Conservation (phyloP, 1,140 invertebrate genomes). For the Leptinotarsa texana region DNA sequence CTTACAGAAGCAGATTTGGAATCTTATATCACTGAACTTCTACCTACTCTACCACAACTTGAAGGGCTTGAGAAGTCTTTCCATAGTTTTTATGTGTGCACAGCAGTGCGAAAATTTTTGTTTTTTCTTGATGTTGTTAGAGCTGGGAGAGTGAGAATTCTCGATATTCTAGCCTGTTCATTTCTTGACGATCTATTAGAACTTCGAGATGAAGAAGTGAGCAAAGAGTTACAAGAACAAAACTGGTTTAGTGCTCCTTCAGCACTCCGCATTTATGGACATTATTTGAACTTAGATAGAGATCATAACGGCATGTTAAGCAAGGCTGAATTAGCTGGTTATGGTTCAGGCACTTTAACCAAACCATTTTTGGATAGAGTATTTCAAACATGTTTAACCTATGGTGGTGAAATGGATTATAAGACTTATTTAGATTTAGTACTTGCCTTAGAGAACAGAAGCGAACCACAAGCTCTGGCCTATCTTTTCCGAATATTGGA, state of each 20-base stretch:
- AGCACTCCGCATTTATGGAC: constrained; percentile 86
- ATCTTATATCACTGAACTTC: constrained; percentile 91
- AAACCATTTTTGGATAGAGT: constrained; percentile 89
- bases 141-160: constrained; percentile 86
- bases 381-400: constrained; percentile 94
- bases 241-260: constrained; percentile 96
- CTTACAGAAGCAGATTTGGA: constrained; percentile 90
- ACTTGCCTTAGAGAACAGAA: constrained; percentile 88
- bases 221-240: constrained; percentile 78
- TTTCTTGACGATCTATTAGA: constrained; percentile 91
- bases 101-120: constrained; percentile 91
- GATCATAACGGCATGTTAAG: constrained; percentile 96
- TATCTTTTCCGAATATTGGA: constrained; percentile 93
- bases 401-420: constrained; percentile 97
- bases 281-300: constrained; percentile 90
- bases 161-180: constrained; percentile 88
- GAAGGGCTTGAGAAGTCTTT: constrained; percentile 91
- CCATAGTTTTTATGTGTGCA: constrained; percentile 95
- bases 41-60: constrained; percentile 87
- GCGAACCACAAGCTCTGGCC: constrained; percentile 87
- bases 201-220: constrained; percentile 84
- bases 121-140: constrained; percentile 92
- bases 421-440: constrained; percentile 96
- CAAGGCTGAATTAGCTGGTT: constrained; percentile 84
- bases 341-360: constrained; percentile 88